phyloP scores from a whole-genome alignment of 2,797 vertebrate species.

The Danio tinwini region DNA sequence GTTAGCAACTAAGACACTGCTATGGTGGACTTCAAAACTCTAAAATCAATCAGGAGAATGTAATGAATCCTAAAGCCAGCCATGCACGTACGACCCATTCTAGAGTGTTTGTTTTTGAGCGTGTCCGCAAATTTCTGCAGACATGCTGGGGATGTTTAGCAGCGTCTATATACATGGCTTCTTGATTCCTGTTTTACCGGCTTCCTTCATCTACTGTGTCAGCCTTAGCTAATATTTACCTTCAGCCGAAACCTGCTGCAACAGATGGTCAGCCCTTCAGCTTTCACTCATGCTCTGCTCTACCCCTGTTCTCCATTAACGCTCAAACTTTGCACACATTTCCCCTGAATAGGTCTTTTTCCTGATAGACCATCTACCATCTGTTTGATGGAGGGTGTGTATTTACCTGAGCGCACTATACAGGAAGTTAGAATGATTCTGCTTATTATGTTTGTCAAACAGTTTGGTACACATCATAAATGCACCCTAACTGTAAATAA shows the following conservation, averaged over 20 bases:
- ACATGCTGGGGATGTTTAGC: not conserved
- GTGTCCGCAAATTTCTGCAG: not conserved
- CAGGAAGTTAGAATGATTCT: slow-evolving; percentile 12
- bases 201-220: slow-evolving; percentile 61
- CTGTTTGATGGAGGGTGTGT: slow-evolving; percentile 50
- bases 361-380: slow-evolving; percentile 43
- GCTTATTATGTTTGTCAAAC: slow-evolving; percentile 3
- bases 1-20: slow-evolving; percentile 27
- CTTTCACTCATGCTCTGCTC: slow-evolving; percentile 65
- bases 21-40: slow-evolving; percentile 9
- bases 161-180: not conserved
- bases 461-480: slow-evolving; percentile 12
- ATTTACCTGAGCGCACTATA: not conserved
- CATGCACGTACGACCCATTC: not conserved
- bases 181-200: slow-evolving; percentile 67
- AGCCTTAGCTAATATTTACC: slow-evolving; percentile 71
- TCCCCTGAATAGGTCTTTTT: slow-evolving; percentile 9
- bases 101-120: slow-evolving; percentile 11
- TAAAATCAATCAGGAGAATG: slow-evolving; percentile 23
- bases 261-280: slow-evolving; percentile 73
- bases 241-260: slow-evolving; percentile 62
- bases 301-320: slow-evolving; percentile 47
- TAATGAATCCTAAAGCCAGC: slow-evolving; percentile 28
- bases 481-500: not conserved
- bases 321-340: slow-evolving; percentile 18